Percentiles rank a stretch among this genome's conserved stretches.
phyloP scores from a whole-genome alignment of 2,797 vertebrate genomes.

The Petrocephalus schoutedeni region DNA sequence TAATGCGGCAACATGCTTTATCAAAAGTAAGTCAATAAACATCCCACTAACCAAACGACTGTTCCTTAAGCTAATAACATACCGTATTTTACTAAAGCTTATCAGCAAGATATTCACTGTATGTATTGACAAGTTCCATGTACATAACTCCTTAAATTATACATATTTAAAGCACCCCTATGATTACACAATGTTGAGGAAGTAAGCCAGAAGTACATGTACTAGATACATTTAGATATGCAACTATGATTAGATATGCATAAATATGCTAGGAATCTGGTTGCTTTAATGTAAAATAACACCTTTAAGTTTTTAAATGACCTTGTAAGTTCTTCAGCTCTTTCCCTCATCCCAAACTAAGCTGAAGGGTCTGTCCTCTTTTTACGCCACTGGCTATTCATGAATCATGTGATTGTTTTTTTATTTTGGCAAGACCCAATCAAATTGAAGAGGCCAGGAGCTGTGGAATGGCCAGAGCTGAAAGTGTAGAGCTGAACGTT shows the following conservation, averaged over 20 bases:
- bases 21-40: neutral
- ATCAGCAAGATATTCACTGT: neutral
- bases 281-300: neutral
- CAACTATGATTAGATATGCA: no score
- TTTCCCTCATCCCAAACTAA: no score
- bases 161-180: neutral
- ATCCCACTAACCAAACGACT: conserved; percentile 22
- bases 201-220: neutral
- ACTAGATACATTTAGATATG: neutral
- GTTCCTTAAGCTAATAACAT: conserved; percentile 12
- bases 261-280: neutral
- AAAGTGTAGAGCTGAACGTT: neutral
- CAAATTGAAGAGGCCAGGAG: neutral
- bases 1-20: neutral
- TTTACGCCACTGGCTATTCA: neutral
- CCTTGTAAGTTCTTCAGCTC: neutral
- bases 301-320: neutral
- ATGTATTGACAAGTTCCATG: conserved; percentile 1
- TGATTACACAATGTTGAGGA: neutral
- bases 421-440: neutral
- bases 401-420: neutral
- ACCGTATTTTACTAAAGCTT: neutral
- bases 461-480: neutral
- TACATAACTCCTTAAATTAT: neutral
- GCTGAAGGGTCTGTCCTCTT: neutral